Evolutionary conservation across 1,140 invertebrate genomes (phyloP).

Genomic region (Trichogramma pretiosum): DNA sequence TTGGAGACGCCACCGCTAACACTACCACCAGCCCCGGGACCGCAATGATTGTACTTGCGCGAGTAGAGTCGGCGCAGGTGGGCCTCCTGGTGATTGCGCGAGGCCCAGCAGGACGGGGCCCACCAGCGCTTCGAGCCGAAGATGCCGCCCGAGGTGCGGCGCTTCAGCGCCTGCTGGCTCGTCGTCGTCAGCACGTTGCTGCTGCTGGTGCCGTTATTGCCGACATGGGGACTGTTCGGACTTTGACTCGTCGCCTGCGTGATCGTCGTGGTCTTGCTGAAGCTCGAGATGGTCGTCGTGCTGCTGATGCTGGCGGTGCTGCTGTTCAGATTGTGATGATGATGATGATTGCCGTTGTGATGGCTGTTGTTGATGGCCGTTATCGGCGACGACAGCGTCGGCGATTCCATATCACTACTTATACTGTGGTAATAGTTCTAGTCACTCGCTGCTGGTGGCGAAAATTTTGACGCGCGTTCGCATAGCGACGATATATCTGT

Average conservation of each 20-base stretch:
- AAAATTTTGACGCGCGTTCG: no score
- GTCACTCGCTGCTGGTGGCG: no score
- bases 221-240: no score
- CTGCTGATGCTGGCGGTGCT: no score
- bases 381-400: no score
- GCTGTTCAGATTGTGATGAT: no score
- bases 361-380: slow-evolving; percentile 1
- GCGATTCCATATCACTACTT: no score
- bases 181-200: slow-evolving; percentile 26
- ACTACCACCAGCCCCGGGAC: slow-evolving; percentile 13
- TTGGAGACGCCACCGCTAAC: slow-evolving; percentile 12
- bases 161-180: slow-evolving; percentile 36
- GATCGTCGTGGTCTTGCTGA: slow-evolving; percentile 14
- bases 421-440: no score
- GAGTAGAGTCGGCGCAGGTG: slow-evolving; percentile 41
- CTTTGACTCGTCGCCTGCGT: slow-evolving; percentile 11
- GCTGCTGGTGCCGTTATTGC: slow-evolving; percentile 10
- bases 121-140: slow-evolving; percentile 43
- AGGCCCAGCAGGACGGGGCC: slow-evolving; percentile 42
- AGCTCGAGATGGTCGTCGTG: no score
- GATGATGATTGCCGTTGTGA: no score
- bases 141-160: slow-evolving; percentile 32
- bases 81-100: slow-evolving; percentile 42
- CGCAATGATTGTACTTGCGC: slow-evolving; percentile 32
- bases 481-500: no score